Evolutionary conservation across 2,888 invertebrate genomes (phyloP).

Genomic region (Polyploca ridens): DNA sequence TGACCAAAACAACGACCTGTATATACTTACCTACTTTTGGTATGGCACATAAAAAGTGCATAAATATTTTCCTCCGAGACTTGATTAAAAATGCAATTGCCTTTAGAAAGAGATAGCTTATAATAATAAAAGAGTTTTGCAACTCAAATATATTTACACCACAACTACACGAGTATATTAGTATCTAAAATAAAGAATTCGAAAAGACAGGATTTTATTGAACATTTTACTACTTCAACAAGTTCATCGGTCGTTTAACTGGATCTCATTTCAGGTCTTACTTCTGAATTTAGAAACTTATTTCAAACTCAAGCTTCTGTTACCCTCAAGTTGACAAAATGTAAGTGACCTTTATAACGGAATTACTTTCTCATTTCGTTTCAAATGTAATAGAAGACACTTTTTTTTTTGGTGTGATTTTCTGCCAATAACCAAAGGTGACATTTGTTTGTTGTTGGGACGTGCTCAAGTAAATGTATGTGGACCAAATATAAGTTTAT

Average conservation of each 20-base stretch:
- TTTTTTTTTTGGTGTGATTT: background rate
- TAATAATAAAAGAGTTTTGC: too few species aligned
- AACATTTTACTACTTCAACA: background rate
- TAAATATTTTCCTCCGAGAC: too few species aligned
- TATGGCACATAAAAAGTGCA: too few species aligned
- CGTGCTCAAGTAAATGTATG: background rate
- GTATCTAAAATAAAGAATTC: background rate
- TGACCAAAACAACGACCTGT: too few species aligned
- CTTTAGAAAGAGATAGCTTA: too few species aligned
- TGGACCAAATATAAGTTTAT: too few species aligned
- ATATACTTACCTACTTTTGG: too few species aligned
- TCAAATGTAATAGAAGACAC: background rate
- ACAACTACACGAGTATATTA: background rate
- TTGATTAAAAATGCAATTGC: too few species aligned
- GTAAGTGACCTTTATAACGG: background rate
- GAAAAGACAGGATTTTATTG: background rate
- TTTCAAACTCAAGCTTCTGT: background rate
- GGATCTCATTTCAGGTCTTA: background rate
- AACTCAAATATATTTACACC: background rate
- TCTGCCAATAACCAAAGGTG: background rate
- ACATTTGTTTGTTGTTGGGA: background rate
- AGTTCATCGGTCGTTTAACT: background rate
- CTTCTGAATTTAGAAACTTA: background rate
- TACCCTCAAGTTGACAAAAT: background rate
- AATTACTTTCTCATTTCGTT: background rate